Evolutionary conservation across 2,797 vertebrate genomes (phyloP).

Genomic region (Pseudochaenichthys georgianus): DNA sequence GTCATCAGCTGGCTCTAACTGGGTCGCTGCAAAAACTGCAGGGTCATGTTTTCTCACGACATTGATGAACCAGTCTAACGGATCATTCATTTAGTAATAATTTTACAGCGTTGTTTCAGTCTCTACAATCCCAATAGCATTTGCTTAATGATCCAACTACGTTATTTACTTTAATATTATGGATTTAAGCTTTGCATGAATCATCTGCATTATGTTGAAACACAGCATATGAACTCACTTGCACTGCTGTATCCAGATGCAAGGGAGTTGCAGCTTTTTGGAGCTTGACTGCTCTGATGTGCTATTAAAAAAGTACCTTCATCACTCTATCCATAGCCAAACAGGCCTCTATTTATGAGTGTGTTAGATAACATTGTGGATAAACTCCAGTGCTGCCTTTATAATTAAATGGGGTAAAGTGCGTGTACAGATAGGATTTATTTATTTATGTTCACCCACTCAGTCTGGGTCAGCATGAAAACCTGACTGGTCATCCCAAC

Average conservation of each 20-base stretch:
- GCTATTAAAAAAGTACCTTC: neutral
- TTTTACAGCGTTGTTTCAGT: neutral
- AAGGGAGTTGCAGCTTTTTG: constrained; percentile 21
- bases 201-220: neutral
- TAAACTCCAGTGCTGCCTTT: neutral
- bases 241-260: neutral
- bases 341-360: neutral
- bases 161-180: neutral
- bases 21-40: constrained; percentile 59
- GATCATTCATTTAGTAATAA: neutral
- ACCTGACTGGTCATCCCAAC: constrained; percentile 15
- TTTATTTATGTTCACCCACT: constrained; percentile 2
- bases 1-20: constrained; percentile 58
- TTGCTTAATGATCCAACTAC: neutral
- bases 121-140: neutral
- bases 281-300: neutral
- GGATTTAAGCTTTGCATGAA: neutral
- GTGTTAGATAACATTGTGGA: neutral
- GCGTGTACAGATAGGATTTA: neutral
- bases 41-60: constrained; percentile 64
- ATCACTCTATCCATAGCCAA: neutral
- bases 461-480: constrained; percentile 5
- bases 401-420: neutral
- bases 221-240: neutral
- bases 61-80: neutral